phyloP scores from a whole-genome alignment of 2,113 vertebrate species.

The Erythrocebus patas region DNA sequence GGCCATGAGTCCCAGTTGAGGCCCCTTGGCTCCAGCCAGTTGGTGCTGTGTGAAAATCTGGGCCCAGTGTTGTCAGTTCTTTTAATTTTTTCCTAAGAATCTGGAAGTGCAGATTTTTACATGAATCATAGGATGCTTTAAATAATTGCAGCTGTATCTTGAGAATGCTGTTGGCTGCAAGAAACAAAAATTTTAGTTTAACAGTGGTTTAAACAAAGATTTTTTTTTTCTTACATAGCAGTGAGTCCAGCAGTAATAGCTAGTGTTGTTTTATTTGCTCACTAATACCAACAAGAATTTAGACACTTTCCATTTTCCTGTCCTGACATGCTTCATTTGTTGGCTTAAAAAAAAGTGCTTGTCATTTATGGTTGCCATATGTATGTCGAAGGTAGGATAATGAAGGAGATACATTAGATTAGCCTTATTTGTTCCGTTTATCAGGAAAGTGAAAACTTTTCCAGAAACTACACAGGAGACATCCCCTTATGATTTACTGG shows the following conservation, averaged over 20 bases:
- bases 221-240: not conserved
- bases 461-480: not conserved
- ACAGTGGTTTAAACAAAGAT: slow-evolving; percentile 14
- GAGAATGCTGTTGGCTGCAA: not conserved
- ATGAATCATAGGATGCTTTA: slow-evolving; percentile 17
- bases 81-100: not conserved
- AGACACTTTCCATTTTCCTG: not conserved
- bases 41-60: not conserved
- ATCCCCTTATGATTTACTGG: not conserved
- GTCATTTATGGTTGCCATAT: not conserved
- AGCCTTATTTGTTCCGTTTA: not conserved
- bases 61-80: not conserved
- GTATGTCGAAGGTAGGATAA: not conserved
- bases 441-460: not conserved
- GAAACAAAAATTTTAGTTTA: slow-evolving; percentile 14
- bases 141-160: slow-evolving; percentile 16
- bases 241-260: not conserved
- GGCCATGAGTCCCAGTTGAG: no score
- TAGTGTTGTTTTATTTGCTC: not conserved
- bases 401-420: not conserved
- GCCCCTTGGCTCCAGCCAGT: not conserved
- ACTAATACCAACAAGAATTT: not conserved
- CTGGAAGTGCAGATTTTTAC: not conserved
- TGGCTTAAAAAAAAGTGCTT: not conserved
- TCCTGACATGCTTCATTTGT: not conserved